These are phyloP conservation scores for Dryas iulia DNA, from an alignment of 1,140 invertebrate species.

Conservation along the genomic window DNA sequence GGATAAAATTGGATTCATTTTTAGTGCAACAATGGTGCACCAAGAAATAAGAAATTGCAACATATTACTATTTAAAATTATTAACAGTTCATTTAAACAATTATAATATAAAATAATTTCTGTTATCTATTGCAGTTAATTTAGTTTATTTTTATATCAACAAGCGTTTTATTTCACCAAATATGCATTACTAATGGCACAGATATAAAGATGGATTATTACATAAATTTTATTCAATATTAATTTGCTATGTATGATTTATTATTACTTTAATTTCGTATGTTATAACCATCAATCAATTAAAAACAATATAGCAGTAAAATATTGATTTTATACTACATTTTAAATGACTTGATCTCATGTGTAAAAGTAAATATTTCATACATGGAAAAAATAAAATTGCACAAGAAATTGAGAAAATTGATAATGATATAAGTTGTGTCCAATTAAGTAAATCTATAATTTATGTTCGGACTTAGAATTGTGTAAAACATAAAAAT, in stretches of 20 bases:
- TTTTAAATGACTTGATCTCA: slow-evolving; percentile 23
- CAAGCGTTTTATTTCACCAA: too few relatives aligned
- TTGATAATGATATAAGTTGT: slow-evolving; percentile 9
- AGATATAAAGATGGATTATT: slow-evolving; percentile 25
- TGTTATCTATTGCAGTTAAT: neutral
- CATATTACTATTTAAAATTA: too few relatives aligned
- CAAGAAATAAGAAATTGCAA: too few relatives aligned
- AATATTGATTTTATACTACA: slow-evolving; percentile 6
- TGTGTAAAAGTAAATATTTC: slow-evolving; percentile 7
- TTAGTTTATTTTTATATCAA: neutral
- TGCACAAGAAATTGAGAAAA: slow-evolving; percentile 28
- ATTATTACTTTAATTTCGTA: slow-evolving; percentile 32
- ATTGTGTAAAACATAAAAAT: slow-evolving; percentile 35
- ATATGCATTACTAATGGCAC: slow-evolving; percentile 26
- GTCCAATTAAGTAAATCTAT: slow-evolving; percentile 32
- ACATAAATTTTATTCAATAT: slow-evolving; percentile 32
- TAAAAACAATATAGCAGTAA: slow-evolving; percentile 12
- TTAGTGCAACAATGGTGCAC: too few relatives aligned
- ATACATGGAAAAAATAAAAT: slow-evolving; percentile 14
- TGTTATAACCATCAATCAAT: slow-evolving; percentile 24
- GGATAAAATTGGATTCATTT: too few relatives aligned
- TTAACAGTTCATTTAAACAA: too few relatives aligned
- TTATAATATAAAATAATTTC: too few relatives aligned
- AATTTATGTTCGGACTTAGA: slow-evolving; percentile 32
- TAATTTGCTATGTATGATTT: slow-evolving; percentile 35